These are phyloP conservation scores for Globodera rostochiensis DNA, from an alignment of 1,140 invertebrate genomes.

Conservation along the genomic window DNA sequence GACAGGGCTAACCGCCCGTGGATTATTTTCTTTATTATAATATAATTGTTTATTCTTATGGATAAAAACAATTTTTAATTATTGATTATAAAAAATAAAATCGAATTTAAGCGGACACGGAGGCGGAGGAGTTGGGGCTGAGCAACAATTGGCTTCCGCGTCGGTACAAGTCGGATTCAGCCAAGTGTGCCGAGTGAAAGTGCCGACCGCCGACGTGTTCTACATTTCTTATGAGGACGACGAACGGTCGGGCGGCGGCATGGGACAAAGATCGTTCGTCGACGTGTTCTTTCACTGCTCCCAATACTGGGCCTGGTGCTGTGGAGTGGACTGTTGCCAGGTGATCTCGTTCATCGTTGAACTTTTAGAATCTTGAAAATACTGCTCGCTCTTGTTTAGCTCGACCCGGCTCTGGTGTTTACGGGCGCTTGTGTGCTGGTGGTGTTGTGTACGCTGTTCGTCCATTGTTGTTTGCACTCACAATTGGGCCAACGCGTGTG, in stretches of 20 bases:
- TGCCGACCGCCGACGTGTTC: constrained; percentile 20
- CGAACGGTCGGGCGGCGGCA: neutral
- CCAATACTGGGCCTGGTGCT: constrained; percentile 29
- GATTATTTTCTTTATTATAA: too few species aligned
- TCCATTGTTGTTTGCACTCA: constrained; percentile 18
- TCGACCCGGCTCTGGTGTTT: constrained; percentile 23
- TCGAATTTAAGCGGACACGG: neutral
- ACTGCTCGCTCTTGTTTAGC: neutral
- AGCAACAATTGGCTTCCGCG: neutral
- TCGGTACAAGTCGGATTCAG: constrained; percentile 6
- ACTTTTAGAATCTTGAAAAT: neutral
- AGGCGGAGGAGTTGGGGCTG: neutral
- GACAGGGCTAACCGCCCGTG: too few species aligned
- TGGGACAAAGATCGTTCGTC: neutral
- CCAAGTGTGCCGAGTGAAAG: constrained; percentile 20
- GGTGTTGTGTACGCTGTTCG: neutral
- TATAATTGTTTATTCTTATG: too few species aligned
- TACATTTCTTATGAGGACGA: constrained; percentile 25
- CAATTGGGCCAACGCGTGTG: constrained; percentile 8
- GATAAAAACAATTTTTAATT: too few species aligned
- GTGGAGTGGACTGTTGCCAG: constrained; percentile 25
- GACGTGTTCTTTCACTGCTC: constrained; percentile 28
- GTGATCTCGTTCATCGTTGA: neutral
- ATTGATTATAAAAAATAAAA: neutral
- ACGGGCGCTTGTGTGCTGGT: constrained; percentile 12